phyloP scores from a whole-genome alignment of 2,113 vertebrate species.

The Loxodonta africana region DNA sequence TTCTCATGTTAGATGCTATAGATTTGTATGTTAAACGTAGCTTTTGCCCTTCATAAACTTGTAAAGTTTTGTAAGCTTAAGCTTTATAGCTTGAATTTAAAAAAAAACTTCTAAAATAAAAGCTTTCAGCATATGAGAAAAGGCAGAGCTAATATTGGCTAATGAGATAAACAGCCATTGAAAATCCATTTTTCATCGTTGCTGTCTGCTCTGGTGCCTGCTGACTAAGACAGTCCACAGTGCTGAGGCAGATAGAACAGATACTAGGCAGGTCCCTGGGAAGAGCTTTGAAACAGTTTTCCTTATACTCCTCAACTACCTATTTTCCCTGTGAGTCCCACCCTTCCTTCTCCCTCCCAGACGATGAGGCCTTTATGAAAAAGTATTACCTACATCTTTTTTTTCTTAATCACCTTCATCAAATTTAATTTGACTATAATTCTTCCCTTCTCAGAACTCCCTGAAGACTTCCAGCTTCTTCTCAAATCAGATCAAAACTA shows the following conservation, averaged over 20 bases:
- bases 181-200: neutral
- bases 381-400: neutral
- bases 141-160: neutral
- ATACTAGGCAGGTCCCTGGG: neutral
- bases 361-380: neutral
- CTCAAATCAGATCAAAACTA: neutral
- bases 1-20: neutral
- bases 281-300: neutral
- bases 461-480: neutral
- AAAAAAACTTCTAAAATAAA: constrained; percentile 6
- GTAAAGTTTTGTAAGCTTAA: constrained; percentile 7
- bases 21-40: neutral
- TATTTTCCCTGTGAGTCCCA: neutral
- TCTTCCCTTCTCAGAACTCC: neutral
- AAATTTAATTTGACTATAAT: neutral
- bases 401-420: neutral
- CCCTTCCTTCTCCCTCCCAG: neutral
- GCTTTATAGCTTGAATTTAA: constrained; percentile 2
- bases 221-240: neutral
- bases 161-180: neutral
- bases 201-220: neutral
- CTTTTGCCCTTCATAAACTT: neutral
- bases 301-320: no score
- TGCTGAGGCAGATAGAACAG: neutral
- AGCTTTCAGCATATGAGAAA: constrained; percentile 19